Base-by-base conservation (phyloP, 2,888 invertebrate species). In the Ormia ochracea region DNA sequence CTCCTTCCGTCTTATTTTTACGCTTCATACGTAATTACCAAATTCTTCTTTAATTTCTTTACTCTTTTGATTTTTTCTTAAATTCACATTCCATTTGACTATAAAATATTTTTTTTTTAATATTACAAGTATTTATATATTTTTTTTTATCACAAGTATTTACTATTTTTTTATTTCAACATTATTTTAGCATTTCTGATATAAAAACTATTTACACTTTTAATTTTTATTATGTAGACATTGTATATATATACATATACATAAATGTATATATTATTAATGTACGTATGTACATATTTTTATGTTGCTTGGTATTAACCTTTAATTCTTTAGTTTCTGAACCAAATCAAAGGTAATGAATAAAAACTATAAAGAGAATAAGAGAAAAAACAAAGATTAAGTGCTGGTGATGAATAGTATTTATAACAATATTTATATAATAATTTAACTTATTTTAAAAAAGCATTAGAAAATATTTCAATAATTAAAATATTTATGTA, bases 291-390 rank as follows among this genome's bases (percentile, higher is more conserved):
- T 66, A 52, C 41, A 45, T 9, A 41, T 23, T 23, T 43, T 63
- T 56, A 23, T 66, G 36, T 56, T 72, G 59, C 17, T 52, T 52
- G 52, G 28, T 41, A 50, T 54, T 38, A 48, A 54, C 48, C 56
- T 56, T 54, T 31, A 56, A 58, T 70, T 75, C 36, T 56, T 76
- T 72, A 68, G 21, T 50, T 41, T 63, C 58, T 72, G 72, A 80
- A 80, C 75, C 59, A 72, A 72, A 68, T 70, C 59, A 72, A 72
- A 66, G 48, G 21, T 56, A 36, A 65, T 52, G 61, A 63, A 33
- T 54, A 52, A 72, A 72, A 61, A 56, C 80, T 80, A 76, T 19
- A 80, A 80, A 68, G 63, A 75, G 45, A 80, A 43, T n/a, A 68
- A 58, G 17, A 65, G 10, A 23, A 14, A 41, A 41, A 21, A 48